Evolutionary conservation across 2,888 invertebrate genomes (phyloP).

Genomic region (Heterodera filipjevi): DNA sequence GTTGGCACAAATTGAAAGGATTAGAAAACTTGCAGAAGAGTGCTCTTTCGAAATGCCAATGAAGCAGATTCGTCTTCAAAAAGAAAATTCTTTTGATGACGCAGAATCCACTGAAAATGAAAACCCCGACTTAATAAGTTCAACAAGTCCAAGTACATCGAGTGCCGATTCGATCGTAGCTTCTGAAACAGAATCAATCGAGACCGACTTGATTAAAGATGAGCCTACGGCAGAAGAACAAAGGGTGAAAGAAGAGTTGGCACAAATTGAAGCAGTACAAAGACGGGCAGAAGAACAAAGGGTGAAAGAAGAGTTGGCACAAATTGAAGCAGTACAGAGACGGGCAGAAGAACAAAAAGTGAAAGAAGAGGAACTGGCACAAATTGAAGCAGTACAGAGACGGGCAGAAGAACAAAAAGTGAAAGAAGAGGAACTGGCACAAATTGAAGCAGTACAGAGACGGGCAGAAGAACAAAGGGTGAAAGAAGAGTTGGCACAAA

Average conservation of each 20-base stretch:
- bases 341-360: constrained; percentile 25
- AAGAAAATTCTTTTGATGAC: constrained; percentile 23
- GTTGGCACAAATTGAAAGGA: background rate
- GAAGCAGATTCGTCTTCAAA: background rate
- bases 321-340: no score
- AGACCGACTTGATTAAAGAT: no score
- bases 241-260: background rate
- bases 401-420: constrained; percentile 36
- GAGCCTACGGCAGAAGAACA: background rate
- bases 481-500: constrained; percentile 39
- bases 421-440: constrained; percentile 14
- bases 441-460: background rate
- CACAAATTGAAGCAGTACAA: no score
- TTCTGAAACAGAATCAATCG: no score
- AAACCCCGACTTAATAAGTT: no score
- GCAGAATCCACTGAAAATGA: constrained; percentile 22
- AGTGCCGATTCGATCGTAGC: no score
- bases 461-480: background rate
- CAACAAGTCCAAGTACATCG: no score
- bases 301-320: background rate
- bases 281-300: background rate
- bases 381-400: constrained; percentile 41
- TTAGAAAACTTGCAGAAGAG: background rate
- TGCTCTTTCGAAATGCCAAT: background rate
- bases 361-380: constrained; percentile 45